Evolutionary conservation across 1,140 invertebrate genomes (phyloP).

Genomic region (Bombus waltoni): DNA sequence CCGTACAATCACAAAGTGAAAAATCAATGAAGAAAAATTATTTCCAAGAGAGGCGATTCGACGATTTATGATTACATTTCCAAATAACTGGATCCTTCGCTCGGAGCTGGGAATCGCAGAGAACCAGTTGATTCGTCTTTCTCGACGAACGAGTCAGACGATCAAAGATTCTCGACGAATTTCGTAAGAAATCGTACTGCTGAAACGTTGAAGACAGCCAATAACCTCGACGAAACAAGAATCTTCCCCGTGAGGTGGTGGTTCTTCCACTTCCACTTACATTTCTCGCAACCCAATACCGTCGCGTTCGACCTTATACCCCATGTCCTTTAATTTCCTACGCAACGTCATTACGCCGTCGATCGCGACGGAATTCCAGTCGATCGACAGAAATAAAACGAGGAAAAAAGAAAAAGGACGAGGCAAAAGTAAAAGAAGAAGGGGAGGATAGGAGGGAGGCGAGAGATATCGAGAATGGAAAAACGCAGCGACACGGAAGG

Average conservation of each 20-base stretch:
- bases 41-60: too few species aligned
- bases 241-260: neutral
- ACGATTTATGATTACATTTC: too few species aligned
- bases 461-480: conserved; percentile 1
- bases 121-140: neutral
- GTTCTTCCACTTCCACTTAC: conserved; percentile 27
- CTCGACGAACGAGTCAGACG: neutral
- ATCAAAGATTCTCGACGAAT: neutral
- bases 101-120: too few species aligned
- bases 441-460: too few species aligned
- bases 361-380: conserved; percentile 38
- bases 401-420: neutral
- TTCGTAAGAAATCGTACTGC: too few species aligned
- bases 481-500: conserved; percentile 46
- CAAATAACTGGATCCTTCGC: neutral
- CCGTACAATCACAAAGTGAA: neutral
- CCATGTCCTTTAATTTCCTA: conserved; percentile 34
- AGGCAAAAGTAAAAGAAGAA: neutral
- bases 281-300: conserved; percentile 18
- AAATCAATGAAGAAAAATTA: neutral
- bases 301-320: conserved; percentile 10
- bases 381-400: neutral
- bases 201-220: neutral
- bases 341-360: conserved; percentile 40
- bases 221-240: neutral